Conservation (phyloP, 2,113 vertebrate genomes). For the Myrmophylax atrothorax region DNA sequence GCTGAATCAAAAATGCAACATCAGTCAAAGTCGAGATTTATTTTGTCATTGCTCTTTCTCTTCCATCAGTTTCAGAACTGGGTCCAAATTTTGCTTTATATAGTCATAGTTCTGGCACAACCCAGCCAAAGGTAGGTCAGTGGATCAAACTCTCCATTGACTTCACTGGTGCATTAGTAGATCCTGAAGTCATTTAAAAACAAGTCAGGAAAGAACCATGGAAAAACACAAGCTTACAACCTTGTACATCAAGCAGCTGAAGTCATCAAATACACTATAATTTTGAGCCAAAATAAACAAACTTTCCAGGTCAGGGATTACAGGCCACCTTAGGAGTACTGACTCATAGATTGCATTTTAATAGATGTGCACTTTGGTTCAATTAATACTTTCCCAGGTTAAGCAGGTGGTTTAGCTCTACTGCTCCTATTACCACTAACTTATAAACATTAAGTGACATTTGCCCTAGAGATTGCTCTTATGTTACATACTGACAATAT, state of each 20-base stretch:
- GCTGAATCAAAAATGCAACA: background rate
- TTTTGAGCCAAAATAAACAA: background rate
- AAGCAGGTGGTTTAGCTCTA: background rate
- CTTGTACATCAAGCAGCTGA: background rate
- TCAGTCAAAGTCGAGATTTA: background rate
- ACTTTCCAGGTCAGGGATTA: background rate
- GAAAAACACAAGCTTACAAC: background rate
- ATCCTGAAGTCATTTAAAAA: background rate
- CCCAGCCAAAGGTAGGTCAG: background rate
- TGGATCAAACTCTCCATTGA: background rate
- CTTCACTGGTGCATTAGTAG: background rate
- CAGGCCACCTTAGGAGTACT: background rate
- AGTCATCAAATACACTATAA: background rate
- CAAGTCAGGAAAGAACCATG: background rate
- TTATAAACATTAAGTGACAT: background rate
- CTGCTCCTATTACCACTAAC: background rate
- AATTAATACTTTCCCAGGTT: background rate
- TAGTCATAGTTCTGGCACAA: background rate
- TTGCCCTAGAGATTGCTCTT: background rate
- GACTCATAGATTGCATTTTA: background rate
- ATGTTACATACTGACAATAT: background rate
- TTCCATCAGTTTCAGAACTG: background rate
- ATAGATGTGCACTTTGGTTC: background rate
- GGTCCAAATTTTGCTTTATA: background rate
- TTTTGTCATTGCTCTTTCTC: background rate